These are phyloP conservation scores for Raphicerus campestris DNA, from an alignment of 2,113 vertebrate genomes.

Conservation along the genomic window DNA sequence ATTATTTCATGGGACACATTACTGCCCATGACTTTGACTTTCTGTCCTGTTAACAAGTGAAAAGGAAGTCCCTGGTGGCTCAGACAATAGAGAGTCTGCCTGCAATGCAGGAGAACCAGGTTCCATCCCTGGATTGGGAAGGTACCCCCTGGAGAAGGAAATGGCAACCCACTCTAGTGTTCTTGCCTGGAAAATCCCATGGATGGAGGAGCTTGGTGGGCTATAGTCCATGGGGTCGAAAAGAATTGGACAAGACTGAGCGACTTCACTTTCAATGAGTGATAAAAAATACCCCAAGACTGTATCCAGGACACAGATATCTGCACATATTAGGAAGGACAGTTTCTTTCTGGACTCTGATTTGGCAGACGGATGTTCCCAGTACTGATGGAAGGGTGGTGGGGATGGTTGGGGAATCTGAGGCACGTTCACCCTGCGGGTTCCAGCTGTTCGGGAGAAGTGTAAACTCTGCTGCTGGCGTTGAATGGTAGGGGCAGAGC, in stretches of 20 bases:
- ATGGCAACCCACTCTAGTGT: not conserved
- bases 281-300: not conserved
- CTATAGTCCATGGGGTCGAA: not conserved
- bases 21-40: not conserved
- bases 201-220: not conserved
- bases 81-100: not conserved
- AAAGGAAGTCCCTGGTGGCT: not conserved
- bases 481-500: not conserved
- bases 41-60: not conserved
- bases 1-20: not conserved
- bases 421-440: not conserved
- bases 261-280: not conserved
- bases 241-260: rapidly evolving
- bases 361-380: not conserved
- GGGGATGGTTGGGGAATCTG: not conserved
- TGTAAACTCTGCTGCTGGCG: not conserved
- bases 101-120: not conserved
- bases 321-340: not conserved
- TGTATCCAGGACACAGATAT: not conserved
- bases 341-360: not conserved
- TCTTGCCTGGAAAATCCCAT: not conserved
- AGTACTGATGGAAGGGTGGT: not conserved
- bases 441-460: not conserved
- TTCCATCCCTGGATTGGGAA: not conserved
- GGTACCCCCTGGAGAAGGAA: not conserved